Conservation (phyloP, 2,888 invertebrate species). For the Gerosis bhagava region DNA sequence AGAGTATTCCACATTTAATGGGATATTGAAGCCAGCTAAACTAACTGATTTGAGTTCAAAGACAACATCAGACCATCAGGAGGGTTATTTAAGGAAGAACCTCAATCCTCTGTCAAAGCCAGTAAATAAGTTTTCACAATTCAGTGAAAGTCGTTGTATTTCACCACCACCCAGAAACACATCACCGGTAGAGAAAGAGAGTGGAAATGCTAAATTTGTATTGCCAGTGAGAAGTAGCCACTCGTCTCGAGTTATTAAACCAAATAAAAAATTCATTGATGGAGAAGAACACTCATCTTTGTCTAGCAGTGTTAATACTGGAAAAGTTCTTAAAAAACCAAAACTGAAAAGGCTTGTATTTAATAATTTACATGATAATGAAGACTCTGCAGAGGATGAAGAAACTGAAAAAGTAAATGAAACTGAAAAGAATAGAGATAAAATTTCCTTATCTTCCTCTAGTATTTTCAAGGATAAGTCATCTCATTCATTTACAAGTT, state of each 20-base stretch:
- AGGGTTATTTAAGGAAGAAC: slow-evolving; percentile 72
- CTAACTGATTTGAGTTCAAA: slow-evolving; percentile 84
- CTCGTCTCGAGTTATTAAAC: slow-evolving; percentile 93
- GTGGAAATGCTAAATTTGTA: slow-evolving; percentile 83
- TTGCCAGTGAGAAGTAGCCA: slow-evolving; percentile 91
- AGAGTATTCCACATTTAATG: slow-evolving; percentile 81
- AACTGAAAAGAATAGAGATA: slow-evolving; percentile 59
- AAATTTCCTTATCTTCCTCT: slow-evolving; percentile 52
- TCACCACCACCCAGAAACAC: slow-evolving; percentile 71
- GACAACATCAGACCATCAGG: slow-evolving; percentile 75
- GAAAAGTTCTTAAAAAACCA: slow-evolving; percentile 76
- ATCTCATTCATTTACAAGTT: slow-evolving; percentile 63
- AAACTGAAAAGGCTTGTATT: slow-evolving; percentile 74
- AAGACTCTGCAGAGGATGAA: slow-evolving; percentile 56
- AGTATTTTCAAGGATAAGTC: slow-evolving; percentile 74
- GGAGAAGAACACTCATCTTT: slow-evolving; percentile 77
- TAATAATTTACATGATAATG: slow-evolving; percentile 64
- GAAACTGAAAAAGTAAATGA: slow-evolving; percentile 54
- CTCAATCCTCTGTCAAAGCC: slow-evolving; percentile 73
- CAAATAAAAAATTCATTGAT: slow-evolving; percentile 92
- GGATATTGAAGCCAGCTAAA: slow-evolving; percentile 84
- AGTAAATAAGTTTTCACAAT: slow-evolving; percentile 72
- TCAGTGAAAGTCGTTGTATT: slow-evolving; percentile 68
- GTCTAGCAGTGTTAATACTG: slow-evolving; percentile 48
- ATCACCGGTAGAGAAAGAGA: slow-evolving; percentile 66